Evolutionary conservation across 2,797 vertebrate genomes (phyloP).

Genomic region (Pangasius krempfi): DNA sequence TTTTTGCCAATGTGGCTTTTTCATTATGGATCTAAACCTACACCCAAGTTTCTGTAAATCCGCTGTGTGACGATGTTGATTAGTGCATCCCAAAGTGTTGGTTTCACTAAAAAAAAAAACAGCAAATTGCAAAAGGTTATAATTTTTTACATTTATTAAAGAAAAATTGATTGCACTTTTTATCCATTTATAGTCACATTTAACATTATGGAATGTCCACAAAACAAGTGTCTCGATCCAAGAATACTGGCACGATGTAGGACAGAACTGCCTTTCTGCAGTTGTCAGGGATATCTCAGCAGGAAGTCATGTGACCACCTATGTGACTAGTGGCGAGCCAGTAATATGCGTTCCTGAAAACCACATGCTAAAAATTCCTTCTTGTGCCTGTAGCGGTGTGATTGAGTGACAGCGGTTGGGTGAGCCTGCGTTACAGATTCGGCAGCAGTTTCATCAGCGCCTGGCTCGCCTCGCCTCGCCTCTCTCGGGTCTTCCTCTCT

Average conservation of each 20-base stretch:
- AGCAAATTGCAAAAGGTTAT: not conserved
- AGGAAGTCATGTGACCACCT: not conserved
- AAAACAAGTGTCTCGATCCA: not conserved
- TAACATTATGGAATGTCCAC: not conserved
- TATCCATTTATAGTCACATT: not conserved
- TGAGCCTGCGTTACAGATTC: slow-evolving; percentile 15
- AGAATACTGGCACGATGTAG: not conserved
- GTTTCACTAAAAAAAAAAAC: not conserved
- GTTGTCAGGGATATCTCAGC: not conserved
- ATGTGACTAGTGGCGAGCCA: not conserved
- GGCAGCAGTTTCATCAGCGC: slow-evolving; percentile 42
- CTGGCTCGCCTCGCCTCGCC: slow-evolving; percentile 27
- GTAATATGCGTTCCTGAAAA: not conserved
- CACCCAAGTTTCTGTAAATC: not conserved
- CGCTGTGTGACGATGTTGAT: not conserved
- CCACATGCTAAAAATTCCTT: not conserved
- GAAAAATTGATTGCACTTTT: not conserved
- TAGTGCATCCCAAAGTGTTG: not conserved
- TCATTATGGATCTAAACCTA: not conserved
- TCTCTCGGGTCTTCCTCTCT: slow-evolving; percentile 56
- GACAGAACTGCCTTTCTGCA: not conserved
- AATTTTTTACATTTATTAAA: not conserved
- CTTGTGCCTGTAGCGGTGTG: not conserved
- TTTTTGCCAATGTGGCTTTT: not conserved
- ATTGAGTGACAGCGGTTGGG: slow-evolving; percentile 14